phyloP scores from a whole-genome alignment of 2,113 vertebrate genomes.

The Nerophis ophidion region DNA sequence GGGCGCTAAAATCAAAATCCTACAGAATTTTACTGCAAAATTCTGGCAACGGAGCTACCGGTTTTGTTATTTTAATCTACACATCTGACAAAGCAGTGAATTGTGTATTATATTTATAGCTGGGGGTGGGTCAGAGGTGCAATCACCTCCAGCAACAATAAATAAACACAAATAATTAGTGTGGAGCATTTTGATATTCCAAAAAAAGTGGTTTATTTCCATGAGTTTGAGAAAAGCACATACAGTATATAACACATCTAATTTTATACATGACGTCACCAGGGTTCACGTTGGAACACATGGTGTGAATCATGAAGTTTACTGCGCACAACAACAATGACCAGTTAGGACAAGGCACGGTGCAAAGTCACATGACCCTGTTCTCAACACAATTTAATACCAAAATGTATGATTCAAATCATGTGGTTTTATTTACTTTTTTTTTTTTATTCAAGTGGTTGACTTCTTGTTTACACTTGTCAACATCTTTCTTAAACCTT shows the following conservation, averaged over 20 bases:
- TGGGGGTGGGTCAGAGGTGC: too few relatives aligned
- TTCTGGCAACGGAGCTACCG: too few relatives aligned
- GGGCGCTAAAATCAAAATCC: too few relatives aligned
- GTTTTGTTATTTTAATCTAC: too few relatives aligned
- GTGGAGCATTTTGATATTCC: background rate
- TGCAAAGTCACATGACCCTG: conserved; percentile 29
- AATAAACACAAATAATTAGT: too few relatives aligned
- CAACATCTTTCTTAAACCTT: background rate
- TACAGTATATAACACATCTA: conserved; percentile 60
- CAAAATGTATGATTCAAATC: background rate
- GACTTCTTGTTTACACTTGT: background rate
- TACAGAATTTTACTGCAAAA: too few relatives aligned
- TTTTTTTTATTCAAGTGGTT: background rate
- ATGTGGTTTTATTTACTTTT: background rate
- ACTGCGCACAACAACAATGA: conserved; percentile 57
- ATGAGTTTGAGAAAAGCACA: conserved; percentile 74
- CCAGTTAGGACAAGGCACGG: conserved; percentile 63
- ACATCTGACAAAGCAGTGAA: too few relatives aligned
- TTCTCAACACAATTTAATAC: background rate
- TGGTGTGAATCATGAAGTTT: conserved; percentile 1
- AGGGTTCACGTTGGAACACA: conserved; percentile 51
- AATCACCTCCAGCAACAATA: too few relatives aligned
- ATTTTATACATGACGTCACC: conserved; percentile 43
- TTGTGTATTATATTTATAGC: too few relatives aligned
- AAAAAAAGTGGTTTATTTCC: conserved; percentile 79